phyloP scores from a whole-genome alignment of 2,888 invertebrate genomes.

The Elysia crispata region DNA sequence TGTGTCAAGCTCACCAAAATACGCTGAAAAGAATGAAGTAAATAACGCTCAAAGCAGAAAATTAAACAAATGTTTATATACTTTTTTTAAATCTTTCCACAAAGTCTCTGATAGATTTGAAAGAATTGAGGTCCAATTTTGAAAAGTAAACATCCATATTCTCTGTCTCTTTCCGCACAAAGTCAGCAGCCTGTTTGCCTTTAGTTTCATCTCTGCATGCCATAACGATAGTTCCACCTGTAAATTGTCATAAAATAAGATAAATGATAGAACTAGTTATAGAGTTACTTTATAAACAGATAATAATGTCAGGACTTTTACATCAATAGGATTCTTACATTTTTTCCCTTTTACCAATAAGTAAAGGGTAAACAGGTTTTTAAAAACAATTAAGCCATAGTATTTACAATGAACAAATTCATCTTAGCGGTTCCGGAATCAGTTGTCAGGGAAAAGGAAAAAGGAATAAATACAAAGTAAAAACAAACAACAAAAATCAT shows the following conservation, averaged over 20 bases:
- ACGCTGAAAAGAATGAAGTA: no score
- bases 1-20: no score
- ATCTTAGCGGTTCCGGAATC: no score
- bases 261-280: not conserved
- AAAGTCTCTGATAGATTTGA: constrained; percentile 74
- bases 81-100: constrained; percentile 72
- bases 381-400: no score
- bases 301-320: no score
- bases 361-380: no score
- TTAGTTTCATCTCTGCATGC: constrained; percentile 68
- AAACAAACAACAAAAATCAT: no score
- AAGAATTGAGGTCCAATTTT: constrained; percentile 71
- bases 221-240: constrained; percentile 79
- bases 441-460: not conserved
- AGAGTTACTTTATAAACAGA: not conserved
- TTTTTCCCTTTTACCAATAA: not conserved
- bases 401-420: no score
- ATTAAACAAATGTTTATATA: constrained; percentile 53
- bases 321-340: not conserved
- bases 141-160: constrained; percentile 66
- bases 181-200: constrained; percentile 63
- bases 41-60: no score
- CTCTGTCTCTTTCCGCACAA: constrained; percentile 58
- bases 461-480: not conserved
- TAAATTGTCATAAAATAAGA: constrained; percentile 20